Evolutionary conservation across 2,113 vertebrate species (phyloP), one percentile per base, ranked within the genome.

Genomic region (Macrotis lagotis): DNA sequence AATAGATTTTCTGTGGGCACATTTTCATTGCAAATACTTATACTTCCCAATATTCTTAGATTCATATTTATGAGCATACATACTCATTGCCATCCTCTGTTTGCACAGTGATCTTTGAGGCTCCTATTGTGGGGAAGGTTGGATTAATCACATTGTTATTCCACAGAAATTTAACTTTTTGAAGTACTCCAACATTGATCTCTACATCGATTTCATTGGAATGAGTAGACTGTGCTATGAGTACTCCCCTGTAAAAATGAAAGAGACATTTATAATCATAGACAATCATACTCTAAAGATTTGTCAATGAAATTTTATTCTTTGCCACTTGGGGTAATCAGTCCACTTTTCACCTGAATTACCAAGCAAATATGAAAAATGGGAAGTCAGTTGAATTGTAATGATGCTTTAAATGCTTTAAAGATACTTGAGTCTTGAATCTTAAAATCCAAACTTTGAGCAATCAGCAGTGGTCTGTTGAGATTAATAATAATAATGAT

Each of bases 81-180:
- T 97, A 99, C 99, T 52, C 97, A 8, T 96, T 92, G 1, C 74
- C 94, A 50, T 98, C 98, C 16, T 95, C 97, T 91, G 96, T 97
- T 91, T 98, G 95, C 89, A 99, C 96, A 0, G 97, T 98, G 96
- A 99, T 97, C 50, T 96, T 96, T 50, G 98, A 93, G 3, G 99
- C 99, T 31, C 99, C 99, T 50, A 99, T 96, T 95, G 96, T 98
- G 24, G 99, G 99, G 0, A 98, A 31, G 92, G 98, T 49, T 91
- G 98, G 98, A 93, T 99, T 99, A 44, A 99, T 0, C 59, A 96
- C 0, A 0, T 98, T 94, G 97, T 99, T 99, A 97, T 99, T 99
- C 99, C 99, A 99, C 48, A 99, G 94, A 94, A 99, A 99, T 97
- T 98, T 99, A 94, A 99, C 99, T 96, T 98, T 98, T 1, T 93